Percentiles rank a stretch among this genome's conserved stretches.
Evolutionary conservation across 2,113 vertebrate genomes (phyloP).

Genomic region (Ptyas mucosa): DNA sequence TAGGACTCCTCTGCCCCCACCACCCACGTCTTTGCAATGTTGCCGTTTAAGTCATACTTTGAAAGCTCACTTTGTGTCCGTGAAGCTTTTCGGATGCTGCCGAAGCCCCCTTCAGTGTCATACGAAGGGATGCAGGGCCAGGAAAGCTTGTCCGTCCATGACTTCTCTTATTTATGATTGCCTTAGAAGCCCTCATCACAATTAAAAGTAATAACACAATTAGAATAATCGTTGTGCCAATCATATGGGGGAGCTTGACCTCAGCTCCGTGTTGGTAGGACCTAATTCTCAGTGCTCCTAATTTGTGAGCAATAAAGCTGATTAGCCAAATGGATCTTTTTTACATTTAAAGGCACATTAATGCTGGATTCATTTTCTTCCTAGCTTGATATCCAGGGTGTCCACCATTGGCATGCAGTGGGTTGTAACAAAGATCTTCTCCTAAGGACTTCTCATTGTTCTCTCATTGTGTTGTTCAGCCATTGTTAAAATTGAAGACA

Average conservation of each 20-base stretch:
- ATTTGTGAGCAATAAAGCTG: conserved; percentile 45
- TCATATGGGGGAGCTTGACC: conserved; percentile 39
- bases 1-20: neutral
- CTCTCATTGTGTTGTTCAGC: neutral
- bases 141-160: conserved; percentile 36
- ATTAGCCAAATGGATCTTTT: conserved; percentile 52
- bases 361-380: conserved; percentile 22
- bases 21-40: neutral
- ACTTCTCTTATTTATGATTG: conserved; percentile 52
- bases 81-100: neutral
- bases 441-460: neutral
- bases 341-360: conserved; percentile 52
- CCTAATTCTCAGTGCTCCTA: conserved; percentile 35
- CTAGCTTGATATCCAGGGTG: conserved; percentile 8
- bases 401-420: conserved; percentile 6
- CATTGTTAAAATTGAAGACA: neutral
- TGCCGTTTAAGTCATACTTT: neutral
- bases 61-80: neutral
- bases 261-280: conserved; percentile 32
- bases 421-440: neutral
- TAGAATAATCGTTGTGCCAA: conserved; percentile 42
- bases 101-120: neutral
- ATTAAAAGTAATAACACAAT: conserved; percentile 60
- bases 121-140: conserved; percentile 2
- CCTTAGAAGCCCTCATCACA: conserved; percentile 41